phyloP scores from a whole-genome alignment of 1,140 invertebrate genomes.

The Plutomurus gul region DNA sequence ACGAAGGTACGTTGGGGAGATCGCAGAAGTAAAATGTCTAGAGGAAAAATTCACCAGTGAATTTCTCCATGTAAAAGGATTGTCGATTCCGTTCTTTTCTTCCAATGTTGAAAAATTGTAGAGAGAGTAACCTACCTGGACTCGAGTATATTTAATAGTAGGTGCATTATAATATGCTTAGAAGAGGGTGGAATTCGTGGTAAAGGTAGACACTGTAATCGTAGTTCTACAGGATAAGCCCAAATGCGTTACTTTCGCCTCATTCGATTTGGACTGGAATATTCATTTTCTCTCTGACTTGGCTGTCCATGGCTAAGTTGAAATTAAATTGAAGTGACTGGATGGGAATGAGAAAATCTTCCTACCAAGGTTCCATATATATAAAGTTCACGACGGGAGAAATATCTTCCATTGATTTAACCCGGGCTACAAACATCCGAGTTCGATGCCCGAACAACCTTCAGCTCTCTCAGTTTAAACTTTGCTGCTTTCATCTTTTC shows the following conservation, averaged over 20 bases:
- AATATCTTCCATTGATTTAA: too few species aligned
- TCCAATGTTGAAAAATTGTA: too few species aligned
- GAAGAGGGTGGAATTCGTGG: background rate
- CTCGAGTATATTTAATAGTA: too few species aligned
- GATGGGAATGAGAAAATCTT: background rate
- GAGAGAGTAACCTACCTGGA: too few species aligned
- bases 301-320: background rate
- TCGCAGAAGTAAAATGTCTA: background rate
- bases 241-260: slow-evolving; percentile 1
- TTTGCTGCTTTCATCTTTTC: too few species aligned
- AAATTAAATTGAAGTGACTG: background rate
- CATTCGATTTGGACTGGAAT: slow-evolving; percentile 1
- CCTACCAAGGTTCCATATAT: background rate
- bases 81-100: background rate
- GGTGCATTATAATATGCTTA: background rate
- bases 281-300: slow-evolving; percentile 1
- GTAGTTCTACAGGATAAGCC: background rate
- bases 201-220: background rate
- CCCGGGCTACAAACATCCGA: too few species aligned
- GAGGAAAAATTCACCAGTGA: background rate
- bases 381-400: too few species aligned
- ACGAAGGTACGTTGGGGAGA: slow-evolving; percentile 5
- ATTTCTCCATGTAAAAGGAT: background rate
- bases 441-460: too few species aligned
- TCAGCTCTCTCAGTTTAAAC: too few species aligned